Evolutionary conservation across 2,797 vertebrate genomes (phyloP).

Genomic region (Pyrrhura leucotis): DNA sequence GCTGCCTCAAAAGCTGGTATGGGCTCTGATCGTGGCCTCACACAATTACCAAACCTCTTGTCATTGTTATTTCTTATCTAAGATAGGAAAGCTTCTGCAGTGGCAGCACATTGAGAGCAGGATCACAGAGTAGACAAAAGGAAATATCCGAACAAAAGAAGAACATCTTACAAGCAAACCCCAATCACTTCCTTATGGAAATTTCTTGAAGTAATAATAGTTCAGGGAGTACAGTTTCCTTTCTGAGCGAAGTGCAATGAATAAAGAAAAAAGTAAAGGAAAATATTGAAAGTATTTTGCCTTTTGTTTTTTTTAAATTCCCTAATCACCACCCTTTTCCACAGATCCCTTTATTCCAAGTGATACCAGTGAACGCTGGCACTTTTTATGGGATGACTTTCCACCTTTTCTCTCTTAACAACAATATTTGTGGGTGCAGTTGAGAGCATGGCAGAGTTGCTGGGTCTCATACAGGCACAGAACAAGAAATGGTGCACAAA

Average conservation of each 20-base stretch:
- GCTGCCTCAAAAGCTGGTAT: background rate
- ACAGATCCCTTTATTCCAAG: background rate
- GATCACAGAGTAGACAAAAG: rapidly evolving
- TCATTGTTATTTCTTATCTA: background rate
- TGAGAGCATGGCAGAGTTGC: background rate
- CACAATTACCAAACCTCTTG: rapidly evolving
- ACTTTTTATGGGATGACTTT: background rate
- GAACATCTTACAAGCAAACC: background rate
- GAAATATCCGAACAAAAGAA: background rate
- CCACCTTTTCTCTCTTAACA: background rate
- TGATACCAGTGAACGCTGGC: background rate
- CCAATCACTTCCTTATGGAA: background rate
- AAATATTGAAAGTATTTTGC: background rate
- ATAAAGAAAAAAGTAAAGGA: background rate
- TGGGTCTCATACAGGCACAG: background rate
- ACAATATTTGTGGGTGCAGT: background rate
- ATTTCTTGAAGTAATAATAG: background rate
- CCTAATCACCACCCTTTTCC: background rate
- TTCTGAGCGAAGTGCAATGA: background rate
- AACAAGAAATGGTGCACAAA: background rate
- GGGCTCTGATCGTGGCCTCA: background rate
- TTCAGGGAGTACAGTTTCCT: background rate
- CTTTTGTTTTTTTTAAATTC: background rate
- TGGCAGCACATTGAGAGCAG: background rate
- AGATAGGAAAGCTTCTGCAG: background rate